Evolutionary conservation across 2,888 invertebrate species (phyloP), one percentile per base, ranked within the genome.

Genomic region (Heteropelma amictum): DNA sequence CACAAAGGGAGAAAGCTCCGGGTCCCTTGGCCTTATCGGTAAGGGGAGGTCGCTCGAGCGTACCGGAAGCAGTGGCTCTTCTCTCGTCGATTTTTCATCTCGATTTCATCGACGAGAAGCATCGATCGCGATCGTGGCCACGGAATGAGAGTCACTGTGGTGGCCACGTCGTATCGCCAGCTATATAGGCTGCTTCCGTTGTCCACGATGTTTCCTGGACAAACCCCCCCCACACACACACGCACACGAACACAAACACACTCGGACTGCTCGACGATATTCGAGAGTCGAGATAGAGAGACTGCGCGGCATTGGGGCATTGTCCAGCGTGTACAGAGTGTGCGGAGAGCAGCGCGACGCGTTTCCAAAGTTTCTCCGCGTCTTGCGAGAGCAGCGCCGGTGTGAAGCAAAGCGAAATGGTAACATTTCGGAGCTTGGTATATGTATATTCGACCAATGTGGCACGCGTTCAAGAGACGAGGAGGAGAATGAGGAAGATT

Each of bases 21-120:
- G 58, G 78, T 79, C 82, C 81, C 82, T 82, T n/a, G 81, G 77
- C 81, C 81, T 83, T 85, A 84, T 83, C 85, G 82, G 79, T 75
- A 72, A 80, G 78, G 78, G 79, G 76, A 80, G 78, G 79, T 77
- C 79, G 79, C 40, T 77, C 83, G 80, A 80, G 76, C 78, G 78
- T 79, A 77, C 80, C 83, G 84, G 85, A 86, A 87, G 64, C 82
- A 83, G 82, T 80, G 84, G 72, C 80, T 80, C 84, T 83, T 85
- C 82, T 79, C 77, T 45, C n/a, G n/a, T n/a, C n/a, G n/a, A n/a
- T n/a, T n/a, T n/a, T n/a, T n/a, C n/a, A n/a, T n/a, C n/a, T n/a
- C n/a, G n/a, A n/a, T n/a, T n/a, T n/a, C n/a, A n/a, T n/a, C n/a
- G n/a, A n/a, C n/a, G n/a, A n/a, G n/a, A n/a, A n/a, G n/a, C n/a